Evolutionary conservation across 1,140 invertebrate species (phyloP), one percentile per base, ranked within the genome.

Genomic region (Tetranychus urticae): DNA sequence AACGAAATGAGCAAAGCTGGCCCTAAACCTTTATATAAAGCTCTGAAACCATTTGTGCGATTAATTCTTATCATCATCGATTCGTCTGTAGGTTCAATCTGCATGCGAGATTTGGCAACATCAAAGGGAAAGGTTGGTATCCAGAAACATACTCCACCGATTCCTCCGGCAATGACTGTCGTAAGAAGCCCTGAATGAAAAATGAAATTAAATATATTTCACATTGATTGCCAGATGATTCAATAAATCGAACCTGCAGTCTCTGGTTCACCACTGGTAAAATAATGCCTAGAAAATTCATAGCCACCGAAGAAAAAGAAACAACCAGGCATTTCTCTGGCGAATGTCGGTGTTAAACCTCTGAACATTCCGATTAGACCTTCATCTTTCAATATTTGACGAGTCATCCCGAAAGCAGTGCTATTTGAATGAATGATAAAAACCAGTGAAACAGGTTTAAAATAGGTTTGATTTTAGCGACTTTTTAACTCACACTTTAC

Each of bases 141-240:
- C 90, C 90, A 94, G 1, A 88, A 90, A 0, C 79, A 68, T 31
- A 80, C 77, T n/a, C 89, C 88, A 1, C 87, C 85, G 2, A 82
- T 54, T 5, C 89, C 88, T 23, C 88, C 88, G 0, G 85, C 83
- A 47, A 80, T 68, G 47, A 90, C 74, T 68, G 87, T 81, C 48
- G 72, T 75, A 2, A 72, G 61, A 37, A 61, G 47, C 7, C 52
- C 54, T 54, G 36, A 37, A 56, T 42, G 31, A 46, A 56, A 1
- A 42, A 33, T 23, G 23, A 57, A 3, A 35, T 34, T 60, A 35
- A 58, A 23, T 45, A 33, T 2, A 0, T 23, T 23, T 23, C 23
- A 23, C 23, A 23, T 23, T 23, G 23, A 23, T 23, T 2, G 45
- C 4, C 31, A n/a, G 10, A 1, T 1, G 10, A 45, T 35, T 35